A percentile compares a stretch with the other conserved stretches of the same genome.
Conservation (phyloP, 2,888 invertebrate species). For the Lasioglossum figueresi region DNA sequence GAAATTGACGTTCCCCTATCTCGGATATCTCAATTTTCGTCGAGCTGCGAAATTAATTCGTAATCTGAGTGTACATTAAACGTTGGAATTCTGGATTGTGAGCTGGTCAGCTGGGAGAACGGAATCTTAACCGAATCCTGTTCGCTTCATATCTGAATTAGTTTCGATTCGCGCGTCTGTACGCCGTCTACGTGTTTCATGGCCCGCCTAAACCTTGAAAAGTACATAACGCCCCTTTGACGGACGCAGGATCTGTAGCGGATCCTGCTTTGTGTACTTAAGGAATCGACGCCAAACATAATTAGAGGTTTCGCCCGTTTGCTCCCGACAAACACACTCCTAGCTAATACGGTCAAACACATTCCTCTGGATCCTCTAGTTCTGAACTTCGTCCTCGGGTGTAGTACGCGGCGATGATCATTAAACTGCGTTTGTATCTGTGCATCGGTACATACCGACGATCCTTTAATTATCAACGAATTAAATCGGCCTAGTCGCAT, state of each 20-base stretch:
- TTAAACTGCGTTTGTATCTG: constrained; percentile 35
- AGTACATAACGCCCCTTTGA: constrained; percentile 72
- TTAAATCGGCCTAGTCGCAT: neutral
- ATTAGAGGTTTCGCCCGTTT: constrained; percentile 81
- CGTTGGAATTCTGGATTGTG: neutral
- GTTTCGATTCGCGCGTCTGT: constrained; percentile 37
- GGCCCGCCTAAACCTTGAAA: constrained; percentile 58
- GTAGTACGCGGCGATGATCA: constrained; percentile 27
- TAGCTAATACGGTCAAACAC: constrained; percentile 76
- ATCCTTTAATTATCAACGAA: neutral
- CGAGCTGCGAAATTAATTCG: neutral
- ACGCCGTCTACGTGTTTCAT: constrained; percentile 40
- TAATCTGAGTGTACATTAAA: neutral
- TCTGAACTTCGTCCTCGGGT: constrained; percentile 36
- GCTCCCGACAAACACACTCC: constrained; percentile 75
- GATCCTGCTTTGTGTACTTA: constrained; percentile 75
- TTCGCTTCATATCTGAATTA: constrained; percentile 46
- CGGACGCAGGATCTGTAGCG: constrained; percentile 61
- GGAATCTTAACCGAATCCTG: neutral
- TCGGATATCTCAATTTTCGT: neutral
- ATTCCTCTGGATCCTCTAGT: constrained; percentile 53
- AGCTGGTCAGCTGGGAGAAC: neutral
- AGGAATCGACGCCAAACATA: constrained; percentile 82
- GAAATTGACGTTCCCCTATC: neutral
- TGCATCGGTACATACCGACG: neutral